Conservation (phyloP, 2,113 vertebrate genomes). For the Salvelinus namaycush region DNA sequence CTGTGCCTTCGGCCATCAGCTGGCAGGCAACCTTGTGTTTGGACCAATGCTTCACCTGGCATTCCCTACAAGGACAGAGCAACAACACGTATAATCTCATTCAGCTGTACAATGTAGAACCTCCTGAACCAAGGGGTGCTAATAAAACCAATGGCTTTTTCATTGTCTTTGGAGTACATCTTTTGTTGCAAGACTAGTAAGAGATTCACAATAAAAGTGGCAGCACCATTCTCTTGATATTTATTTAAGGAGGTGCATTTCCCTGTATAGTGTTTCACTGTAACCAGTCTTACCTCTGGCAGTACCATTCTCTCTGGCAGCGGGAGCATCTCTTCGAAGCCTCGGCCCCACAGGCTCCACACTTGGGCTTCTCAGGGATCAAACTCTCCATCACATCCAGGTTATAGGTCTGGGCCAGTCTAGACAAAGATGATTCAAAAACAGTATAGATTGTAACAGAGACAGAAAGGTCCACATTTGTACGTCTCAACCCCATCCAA, state of each 20-base stretch:
- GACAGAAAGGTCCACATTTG: neutral
- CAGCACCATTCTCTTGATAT: no score
- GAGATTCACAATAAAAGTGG: no score
- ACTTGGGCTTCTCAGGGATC: slow-evolving; percentile 82
- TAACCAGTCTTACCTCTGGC: slow-evolving; percentile 76
- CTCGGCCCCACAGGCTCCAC: slow-evolving; percentile 78
- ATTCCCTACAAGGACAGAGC: slow-evolving; percentile 74
- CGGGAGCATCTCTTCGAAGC: slow-evolving; percentile 87
- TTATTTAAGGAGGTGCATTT: no score
- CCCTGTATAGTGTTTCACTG: neutral
- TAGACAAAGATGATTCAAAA: slow-evolving; percentile 44
- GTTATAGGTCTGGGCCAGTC: slow-evolving; percentile 88
- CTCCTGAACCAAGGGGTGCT: no score
- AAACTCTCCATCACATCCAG: slow-evolving; percentile 87
- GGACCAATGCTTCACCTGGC: slow-evolving; percentile 93
- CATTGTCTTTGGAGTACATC: no score
- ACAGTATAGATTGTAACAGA: no score
- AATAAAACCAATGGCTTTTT: no score
- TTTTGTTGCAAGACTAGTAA: no score
- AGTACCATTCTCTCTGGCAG: slow-evolving; percentile 92
- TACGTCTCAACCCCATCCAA: neutral
- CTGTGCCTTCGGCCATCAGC: slow-evolving; percentile 63
- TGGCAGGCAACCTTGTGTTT: slow-evolving; percentile 87
- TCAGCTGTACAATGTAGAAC: no score
- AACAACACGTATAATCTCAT: neutral